These are phyloP conservation scores for Hymenochirus boettgeri DNA, from an alignment of 2,113 vertebrate species.

Conservation along the genomic window DNA sequence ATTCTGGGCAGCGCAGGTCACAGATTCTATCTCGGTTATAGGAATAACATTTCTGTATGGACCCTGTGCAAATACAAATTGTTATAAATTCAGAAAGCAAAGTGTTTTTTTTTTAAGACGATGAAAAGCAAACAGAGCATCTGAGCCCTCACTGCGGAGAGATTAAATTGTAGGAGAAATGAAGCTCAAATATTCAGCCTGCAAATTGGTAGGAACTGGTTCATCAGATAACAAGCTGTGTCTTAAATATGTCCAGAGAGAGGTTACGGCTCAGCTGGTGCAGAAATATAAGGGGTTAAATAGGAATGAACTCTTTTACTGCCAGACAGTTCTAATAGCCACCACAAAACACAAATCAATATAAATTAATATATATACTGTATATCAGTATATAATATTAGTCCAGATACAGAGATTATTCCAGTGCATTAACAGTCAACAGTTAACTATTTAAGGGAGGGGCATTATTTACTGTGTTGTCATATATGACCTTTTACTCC, in stretches of 20 bases:
- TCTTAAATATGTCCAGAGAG: slow-evolving; percentile 27
- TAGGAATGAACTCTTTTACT: not conserved
- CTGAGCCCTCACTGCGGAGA: slow-evolving; percentile 28
- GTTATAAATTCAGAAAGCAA: slow-evolving; percentile 40
- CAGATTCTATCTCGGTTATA: slow-evolving; percentile 40
- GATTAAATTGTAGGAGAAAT: slow-evolving; percentile 25
- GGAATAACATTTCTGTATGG: slow-evolving; percentile 29
- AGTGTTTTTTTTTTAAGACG: slow-evolving; percentile 34
- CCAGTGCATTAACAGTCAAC: too few species aligned
- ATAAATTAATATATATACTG: too few species aligned
- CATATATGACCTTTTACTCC: too few species aligned
- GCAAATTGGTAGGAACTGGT: slow-evolving; percentile 32
- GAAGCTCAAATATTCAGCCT: slow-evolving; percentile 23
- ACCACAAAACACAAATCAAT: too few species aligned
- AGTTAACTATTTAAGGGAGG: too few species aligned
- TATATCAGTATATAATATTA: too few species aligned
- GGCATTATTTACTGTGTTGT: too few species aligned
- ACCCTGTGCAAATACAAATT: slow-evolving; percentile 39
- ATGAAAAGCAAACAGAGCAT: slow-evolving; percentile 38
- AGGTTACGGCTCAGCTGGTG: slow-evolving; percentile 1
- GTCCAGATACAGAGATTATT: too few species aligned
- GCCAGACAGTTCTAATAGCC: not conserved
- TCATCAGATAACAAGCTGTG: slow-evolving; percentile 33
- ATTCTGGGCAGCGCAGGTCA: slow-evolving; percentile 33
- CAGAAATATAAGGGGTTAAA: not conserved